Evolutionary conservation across 1,140 invertebrate species (phyloP), one percentile per base, ranked within the genome.

Genomic region (Thaumatotibia leucotreta): DNA sequence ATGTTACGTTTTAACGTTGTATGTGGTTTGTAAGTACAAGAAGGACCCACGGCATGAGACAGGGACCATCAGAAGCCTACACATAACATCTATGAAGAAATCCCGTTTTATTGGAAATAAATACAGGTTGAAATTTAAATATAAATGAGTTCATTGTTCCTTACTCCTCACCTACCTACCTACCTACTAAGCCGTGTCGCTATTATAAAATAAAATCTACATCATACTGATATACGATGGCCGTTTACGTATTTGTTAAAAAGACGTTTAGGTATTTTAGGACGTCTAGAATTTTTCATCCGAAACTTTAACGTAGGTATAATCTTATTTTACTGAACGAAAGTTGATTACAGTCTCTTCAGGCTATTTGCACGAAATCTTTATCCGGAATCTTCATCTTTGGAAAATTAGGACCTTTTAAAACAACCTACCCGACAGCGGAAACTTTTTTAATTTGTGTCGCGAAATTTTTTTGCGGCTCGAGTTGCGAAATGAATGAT

Each of bases 371-470:
- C 24, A 58, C 11, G 50, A 54, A 54, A 58, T 58, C 52, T 58
- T 58, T 58, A 58, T 31, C 52, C 27, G 24, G 14, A 27, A 58
- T 29, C 14, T 29, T 14, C 24, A 27, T 58, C 52, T 58, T 58
- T 24, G 52, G n/a, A 14, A 58, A 58, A 58, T 58, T 58, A 58
- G 52, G 24, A 58, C 52, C 24, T 58, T 58, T 58, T 58, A 58
- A 58, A 20, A 58, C 52, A 58, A 58, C 52, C 52, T 29, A 58
- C 52, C 52, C 52, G 6, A 29, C 14, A 27, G 52, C 23, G 1
- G n/a, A 14, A 58, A 58, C 52, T 58, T 58, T 58, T 58, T 58
- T 31, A 58, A 58, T 58, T 58, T 31, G 24, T 1, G n/a, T 14
- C 52, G 23, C 52, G 23, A 58, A 20, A 52, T 52, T 52, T 27